phyloP scores from a whole-genome alignment of 2,888 invertebrate genomes.

The Meliscaeva auricollis region DNA sequence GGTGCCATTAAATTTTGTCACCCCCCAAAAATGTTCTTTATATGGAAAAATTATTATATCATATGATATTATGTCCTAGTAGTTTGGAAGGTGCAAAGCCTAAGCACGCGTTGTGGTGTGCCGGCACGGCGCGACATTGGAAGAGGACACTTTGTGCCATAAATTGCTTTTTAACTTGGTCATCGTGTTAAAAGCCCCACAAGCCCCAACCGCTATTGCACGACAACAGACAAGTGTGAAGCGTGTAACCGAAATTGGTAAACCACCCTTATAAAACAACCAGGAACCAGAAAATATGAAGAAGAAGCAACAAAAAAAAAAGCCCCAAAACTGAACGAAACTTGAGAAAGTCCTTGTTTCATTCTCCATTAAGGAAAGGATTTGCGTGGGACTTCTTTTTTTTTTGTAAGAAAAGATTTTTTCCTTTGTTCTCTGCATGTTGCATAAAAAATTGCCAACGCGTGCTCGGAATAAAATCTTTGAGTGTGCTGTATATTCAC shows the following conservation, averaged over 20 bases:
- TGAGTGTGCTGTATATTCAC: constrained; percentile 25
- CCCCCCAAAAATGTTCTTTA: constrained; percentile 16
- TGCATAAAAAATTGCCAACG: constrained; percentile 84
- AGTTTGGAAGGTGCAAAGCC: constrained; percentile 35
- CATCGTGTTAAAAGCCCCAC: constrained; percentile 35
- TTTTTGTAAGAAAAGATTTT: constrained; percentile 36
- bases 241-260: constrained; percentile 65
- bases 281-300: constrained; percentile 31
- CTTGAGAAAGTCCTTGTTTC: constrained; percentile 74
- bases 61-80: background rate
- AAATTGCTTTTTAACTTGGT: constrained; percentile 69
- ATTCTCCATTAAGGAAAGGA: constrained; percentile 76
- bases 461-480: constrained; percentile 81
- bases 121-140: background rate
- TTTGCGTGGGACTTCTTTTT: constrained; percentile 71
- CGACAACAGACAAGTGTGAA: constrained; percentile 50
- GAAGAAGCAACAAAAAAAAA: constrained; percentile 11
- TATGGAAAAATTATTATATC: background rate
- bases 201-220: background rate
- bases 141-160: constrained; percentile 59
- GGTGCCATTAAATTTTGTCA: constrained; percentile 31
- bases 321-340: constrained; percentile 49
- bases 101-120: constrained; percentile 7
- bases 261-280: constrained; percentile 38
- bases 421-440: constrained; percentile 77